A percentile compares a stretch with the other conserved stretches of the same genome.
Conservation (phyloP, 2,797 vertebrate species). For the Sebastes hubbsi region DNA sequence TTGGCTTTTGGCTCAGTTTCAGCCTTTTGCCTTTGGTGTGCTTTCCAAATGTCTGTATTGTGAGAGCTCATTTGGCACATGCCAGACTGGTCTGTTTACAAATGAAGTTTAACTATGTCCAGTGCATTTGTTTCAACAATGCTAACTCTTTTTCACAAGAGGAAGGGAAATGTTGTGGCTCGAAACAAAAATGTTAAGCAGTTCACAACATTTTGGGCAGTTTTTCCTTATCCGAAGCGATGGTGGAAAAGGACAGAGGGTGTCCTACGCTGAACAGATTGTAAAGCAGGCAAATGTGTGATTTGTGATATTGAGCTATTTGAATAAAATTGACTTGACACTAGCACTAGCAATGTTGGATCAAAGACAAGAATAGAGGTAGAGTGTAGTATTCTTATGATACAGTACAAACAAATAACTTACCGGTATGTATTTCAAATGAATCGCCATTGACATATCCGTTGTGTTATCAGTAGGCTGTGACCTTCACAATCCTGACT, state of each 20-base stretch:
- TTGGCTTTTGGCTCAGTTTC: slow-evolving; percentile 14
- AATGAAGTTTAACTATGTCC: slow-evolving; percentile 41
- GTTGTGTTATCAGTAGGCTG: background rate
- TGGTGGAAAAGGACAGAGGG: background rate
- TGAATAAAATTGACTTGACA: background rate
- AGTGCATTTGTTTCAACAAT: slow-evolving; percentile 37
- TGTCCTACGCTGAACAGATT: background rate
- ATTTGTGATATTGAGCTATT: background rate
- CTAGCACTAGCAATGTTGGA: background rate
- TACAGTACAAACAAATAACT: background rate
- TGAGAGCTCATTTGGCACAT: slow-evolving; percentile 24
- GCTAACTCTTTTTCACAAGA: slow-evolving; percentile 50
- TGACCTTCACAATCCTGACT: background rate
- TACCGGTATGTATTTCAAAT: background rate
- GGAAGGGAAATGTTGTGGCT: slow-evolving; percentile 44
- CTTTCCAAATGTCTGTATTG: background rate
- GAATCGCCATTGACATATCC: background rate
- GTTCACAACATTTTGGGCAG: slow-evolving; percentile 12
- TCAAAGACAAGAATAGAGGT: background rate
- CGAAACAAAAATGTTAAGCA: slow-evolving; percentile 48
- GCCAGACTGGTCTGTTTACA: slow-evolving; percentile 38
- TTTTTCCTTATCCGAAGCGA: background rate
- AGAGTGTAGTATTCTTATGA: background rate
- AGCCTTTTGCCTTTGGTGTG: background rate
- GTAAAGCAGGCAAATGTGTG: background rate